Percentiles rank a stretch among this genome's conserved stretches.
Evolutionary conservation across 1,140 invertebrate genomes (phyloP).

Genomic region (Diachasma alloeum): DNA sequence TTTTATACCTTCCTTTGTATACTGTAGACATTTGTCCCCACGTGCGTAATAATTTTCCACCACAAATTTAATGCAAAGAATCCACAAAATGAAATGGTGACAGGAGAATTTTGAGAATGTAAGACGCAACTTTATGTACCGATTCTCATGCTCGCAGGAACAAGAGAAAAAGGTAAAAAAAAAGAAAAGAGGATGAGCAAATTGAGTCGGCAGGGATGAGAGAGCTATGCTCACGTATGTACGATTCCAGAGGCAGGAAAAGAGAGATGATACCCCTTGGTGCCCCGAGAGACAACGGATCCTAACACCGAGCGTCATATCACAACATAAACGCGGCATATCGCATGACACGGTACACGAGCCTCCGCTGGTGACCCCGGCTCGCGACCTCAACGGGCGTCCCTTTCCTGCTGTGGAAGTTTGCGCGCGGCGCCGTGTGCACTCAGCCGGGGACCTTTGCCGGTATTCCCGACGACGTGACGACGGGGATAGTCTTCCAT

Average conservation of each 20-base stretch:
- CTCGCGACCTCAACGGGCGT: constrained; percentile 18
- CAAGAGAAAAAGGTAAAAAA: background rate
- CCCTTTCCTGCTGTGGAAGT: background rate
- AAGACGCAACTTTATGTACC: no score
- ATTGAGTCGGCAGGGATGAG: constrained; percentile 28
- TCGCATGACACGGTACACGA: constrained; percentile 22
- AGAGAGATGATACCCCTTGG: background rate
- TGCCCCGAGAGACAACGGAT: constrained; percentile 16
- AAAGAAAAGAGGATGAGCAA: constrained; percentile 25
- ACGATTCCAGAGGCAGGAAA: background rate
- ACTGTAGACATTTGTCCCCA: no score
- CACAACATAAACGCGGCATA: constrained; percentile 20
- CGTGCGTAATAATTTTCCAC: no score
- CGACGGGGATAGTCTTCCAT: constrained; percentile 25
- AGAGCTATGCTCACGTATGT: constrained; percentile 18
- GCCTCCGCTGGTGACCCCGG: constrained; percentile 11
- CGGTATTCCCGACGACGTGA: background rate
- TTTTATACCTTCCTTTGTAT: background rate
- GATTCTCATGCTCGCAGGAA: background rate
- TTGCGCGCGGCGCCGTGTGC: background rate
- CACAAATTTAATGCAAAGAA: no score
- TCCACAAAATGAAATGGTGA: no score
- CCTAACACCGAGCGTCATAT: constrained; percentile 16
- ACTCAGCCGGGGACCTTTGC: background rate
- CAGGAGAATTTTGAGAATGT: no score